Base-by-base conservation (phyloP, 2,113 vertebrate genomes). In the Hucho hucho region DNA sequence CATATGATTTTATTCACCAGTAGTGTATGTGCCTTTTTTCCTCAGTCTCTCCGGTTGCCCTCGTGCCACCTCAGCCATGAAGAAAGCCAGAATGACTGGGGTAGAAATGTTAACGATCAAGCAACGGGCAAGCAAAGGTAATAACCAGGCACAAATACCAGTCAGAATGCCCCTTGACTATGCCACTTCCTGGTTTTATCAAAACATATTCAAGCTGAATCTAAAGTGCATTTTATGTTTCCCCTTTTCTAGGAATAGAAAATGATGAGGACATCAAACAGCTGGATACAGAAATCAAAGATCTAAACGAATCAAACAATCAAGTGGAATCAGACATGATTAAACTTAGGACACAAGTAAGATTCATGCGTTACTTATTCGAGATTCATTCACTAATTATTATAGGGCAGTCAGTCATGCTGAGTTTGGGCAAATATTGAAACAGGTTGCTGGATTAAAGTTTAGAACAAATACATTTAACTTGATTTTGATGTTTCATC, bases 271-370 rank as follows among this genome's bases (percentile, higher is more conserved):
- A 99, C 84, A 98, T 99, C 91, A 97, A 97, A 86, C 97, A 99
- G 91, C 91, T 99, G 90, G 97, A 99, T 79, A 97, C 98, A 89
- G 97, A 99, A 91, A 99, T 99, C 91, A 98, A 98, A 92, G 97
- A 98, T 88, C 90, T 99, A 85, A 98, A 94, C 56, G 96, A 99
- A 89, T 98, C 97, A 81, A 99, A 99, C 92, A 97, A 93, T 79
- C 96, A 96, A 92, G 97, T 97, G 94, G 97, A 99, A 88, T 96
- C 97, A 4, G 97, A 99, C 83, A 98, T 98, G 97, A 97, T 99
- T 73, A 98, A 97, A 82, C 96, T 99, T 86, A 94, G 96, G 90
- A 99, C 97, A 84, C 97, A 99, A 93, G 97, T 98, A 93, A 94
- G 93, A 32, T 66, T 28, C 6, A 6, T 18, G 14, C 25, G 32